A percentile compares a stretch with the other conserved stretches of the same genome.
Evolutionary conservation across 2,888 invertebrate genomes (phyloP).

Genomic region (Glaucopsyche alexis): DNA sequence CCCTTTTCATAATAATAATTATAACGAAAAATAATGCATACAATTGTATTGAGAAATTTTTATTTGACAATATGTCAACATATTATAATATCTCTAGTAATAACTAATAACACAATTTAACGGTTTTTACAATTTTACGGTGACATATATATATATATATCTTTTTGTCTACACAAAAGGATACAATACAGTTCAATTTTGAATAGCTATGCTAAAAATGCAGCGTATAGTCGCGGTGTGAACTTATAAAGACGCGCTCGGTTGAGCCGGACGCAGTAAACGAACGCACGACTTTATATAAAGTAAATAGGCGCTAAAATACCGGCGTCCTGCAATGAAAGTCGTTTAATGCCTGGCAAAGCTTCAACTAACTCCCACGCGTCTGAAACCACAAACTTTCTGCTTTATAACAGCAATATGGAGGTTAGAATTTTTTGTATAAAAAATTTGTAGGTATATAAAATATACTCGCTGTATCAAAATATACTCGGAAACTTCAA

Average conservation of each 20-base stretch:
- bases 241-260: background rate
- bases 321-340: constrained; percentile 9
- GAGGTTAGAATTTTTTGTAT: constrained; percentile 17
- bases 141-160: too few species aligned
- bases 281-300: background rate
- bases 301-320: background rate
- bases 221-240: too few species aligned
- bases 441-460: background rate
- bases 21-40: too few species aligned
- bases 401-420: constrained; percentile 21
- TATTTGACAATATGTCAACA: too few species aligned
- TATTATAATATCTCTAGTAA: too few species aligned
- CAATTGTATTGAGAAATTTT: too few species aligned
- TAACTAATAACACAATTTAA: too few species aligned
- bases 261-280: background rate
- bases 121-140: too few species aligned
- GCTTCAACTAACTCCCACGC: constrained; percentile 26
- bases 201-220: too few species aligned
- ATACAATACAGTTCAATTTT: too few species aligned
- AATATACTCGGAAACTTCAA: background rate
- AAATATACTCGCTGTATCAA: background rate
- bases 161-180: too few species aligned
- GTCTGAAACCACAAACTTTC: constrained; percentile 22
- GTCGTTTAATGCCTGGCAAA: constrained; percentile 26
- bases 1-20: too few species aligned